phyloP scores from a whole-genome alignment of 2,113 vertebrate genomes.

The Paramisgurnus dabryanus region DNA sequence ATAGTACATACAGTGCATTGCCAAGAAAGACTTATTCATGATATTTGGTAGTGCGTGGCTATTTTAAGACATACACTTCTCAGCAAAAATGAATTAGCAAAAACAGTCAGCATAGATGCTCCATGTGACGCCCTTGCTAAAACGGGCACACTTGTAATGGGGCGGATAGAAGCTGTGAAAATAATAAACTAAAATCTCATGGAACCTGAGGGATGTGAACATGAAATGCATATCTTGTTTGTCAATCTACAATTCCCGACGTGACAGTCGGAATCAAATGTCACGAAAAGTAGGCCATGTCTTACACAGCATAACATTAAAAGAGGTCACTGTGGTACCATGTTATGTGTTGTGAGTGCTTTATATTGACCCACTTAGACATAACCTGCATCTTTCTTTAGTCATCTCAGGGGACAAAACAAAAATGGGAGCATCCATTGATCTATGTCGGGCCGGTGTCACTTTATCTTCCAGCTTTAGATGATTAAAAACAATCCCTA shows the following conservation, averaged over 20 bases:
- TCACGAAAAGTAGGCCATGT: conserved; percentile 5
- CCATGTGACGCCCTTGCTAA: background rate
- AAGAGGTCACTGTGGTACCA: conserved; percentile 15
- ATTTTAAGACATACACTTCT: no score
- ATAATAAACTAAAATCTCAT: background rate
- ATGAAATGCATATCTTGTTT: background rate
- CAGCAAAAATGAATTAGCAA: no score
- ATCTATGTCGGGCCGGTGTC: background rate
- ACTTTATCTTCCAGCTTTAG: conserved; percentile 2
- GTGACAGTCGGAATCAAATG: background rate
- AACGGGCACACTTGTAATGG: no score
- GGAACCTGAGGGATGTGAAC: background rate
- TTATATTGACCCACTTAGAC: conserved; percentile 29
- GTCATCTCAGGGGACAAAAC: conserved; percentile 14
- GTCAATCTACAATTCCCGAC: background rate
- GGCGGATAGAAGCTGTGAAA: no score
- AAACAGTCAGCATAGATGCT: no score
- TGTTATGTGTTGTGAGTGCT: background rate
- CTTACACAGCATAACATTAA: background rate
- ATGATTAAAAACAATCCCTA: background rate
- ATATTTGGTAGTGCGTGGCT: no score
- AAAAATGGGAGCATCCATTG: conserved; percentile 15
- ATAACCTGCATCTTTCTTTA: conserved; percentile 23
- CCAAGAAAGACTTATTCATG: no score
- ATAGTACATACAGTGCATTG: no score